Evolutionary conservation across 2,888 invertebrate species (phyloP).

Genomic region (Tenthredo notha): DNA sequence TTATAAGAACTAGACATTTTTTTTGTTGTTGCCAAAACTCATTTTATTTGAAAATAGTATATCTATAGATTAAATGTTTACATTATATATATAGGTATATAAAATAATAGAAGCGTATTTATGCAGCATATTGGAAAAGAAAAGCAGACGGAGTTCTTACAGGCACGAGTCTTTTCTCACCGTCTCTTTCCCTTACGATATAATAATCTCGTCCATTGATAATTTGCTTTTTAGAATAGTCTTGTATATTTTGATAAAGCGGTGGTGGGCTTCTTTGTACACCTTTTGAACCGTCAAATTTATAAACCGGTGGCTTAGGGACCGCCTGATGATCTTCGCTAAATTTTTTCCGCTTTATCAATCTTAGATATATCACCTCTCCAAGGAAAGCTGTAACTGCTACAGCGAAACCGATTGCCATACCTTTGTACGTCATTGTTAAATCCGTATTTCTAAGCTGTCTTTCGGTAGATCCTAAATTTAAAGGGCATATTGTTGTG

Average conservation of each 20-base stretch:
- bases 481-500: slow-evolving; percentile 89
- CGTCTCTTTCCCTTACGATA: slow-evolving; percentile 82
- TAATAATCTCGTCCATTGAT: slow-evolving; percentile 90
- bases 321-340: background rate
- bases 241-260: slow-evolving; percentile 74
- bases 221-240: slow-evolving; percentile 79
- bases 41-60: slow-evolving; percentile 44
- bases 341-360: slow-evolving; percentile 55
- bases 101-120: slow-evolving; percentile 49
- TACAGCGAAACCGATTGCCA: slow-evolving; percentile 85
- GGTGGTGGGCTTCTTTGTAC: slow-evolving; percentile 59
- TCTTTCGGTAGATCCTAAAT: slow-evolving; percentile 89
- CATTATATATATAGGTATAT: background rate
- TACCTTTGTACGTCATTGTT: slow-evolving; percentile 89
- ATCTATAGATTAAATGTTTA: background rate
- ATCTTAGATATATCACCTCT: slow-evolving; percentile 79
- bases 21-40: slow-evolving; percentile 50
- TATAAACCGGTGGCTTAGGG: slow-evolving; percentile 32
- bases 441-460: slow-evolving; percentile 89
- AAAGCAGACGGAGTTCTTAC: slow-evolving; percentile 88
- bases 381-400: slow-evolving; percentile 84
- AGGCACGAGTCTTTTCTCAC: slow-evolving; percentile 86
- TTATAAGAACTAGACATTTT: background rate
- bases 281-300: background rate
- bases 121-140: slow-evolving; percentile 83